Evolutionary conservation across 2,797 vertebrate genomes (phyloP), one percentile per base, ranked within the genome.

Genomic region (Sternotherus odoratus): DNA sequence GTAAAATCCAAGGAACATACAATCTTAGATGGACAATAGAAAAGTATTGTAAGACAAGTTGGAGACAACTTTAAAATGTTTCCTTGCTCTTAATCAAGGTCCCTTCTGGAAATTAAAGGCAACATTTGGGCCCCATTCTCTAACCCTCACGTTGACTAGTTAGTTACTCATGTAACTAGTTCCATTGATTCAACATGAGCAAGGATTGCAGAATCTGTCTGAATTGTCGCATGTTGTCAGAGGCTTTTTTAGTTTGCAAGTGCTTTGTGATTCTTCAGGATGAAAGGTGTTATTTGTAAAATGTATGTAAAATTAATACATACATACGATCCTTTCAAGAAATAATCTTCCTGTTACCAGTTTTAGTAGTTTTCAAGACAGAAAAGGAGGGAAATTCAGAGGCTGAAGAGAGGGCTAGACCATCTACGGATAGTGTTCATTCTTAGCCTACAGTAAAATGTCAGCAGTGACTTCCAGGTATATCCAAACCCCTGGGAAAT

Each of bases 371-470:
- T 53, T 39, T 78, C 46, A 23, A 50, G 60, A 33, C 21, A 49
- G 46, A 87, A 89, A 79, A 93, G 17, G 49, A 21, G 11, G 94
- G 81, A 91, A 94, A 83, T 83, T 83, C 57, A 77, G 82, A 86
- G 53, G 46, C 23, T 54, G 63, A 84, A 72, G 24, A 82, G 79
- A 72, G 92, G 89, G 86, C 17, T 51, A 5, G 3, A 80, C 94
- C 51, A 84, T 79, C 93, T 95, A 82, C 75, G 91, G n/a, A 84
- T 78, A 82, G 84, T 75, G 63, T 79, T 51, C 60, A n/a, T 81
- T 95, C 78, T 96, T 54, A 93, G 36, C 69, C 87, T 96, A 79
- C 56, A 83, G 36, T 48, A 89, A 95, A 96, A 88, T 4, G 81
- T 54, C 33, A 83, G 56, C 77, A 77, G 96, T 93, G 33, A 94